Evolutionary conservation across 2,797 vertebrate species (phyloP).

Genomic region (Melanotaenia nigrans): DNA sequence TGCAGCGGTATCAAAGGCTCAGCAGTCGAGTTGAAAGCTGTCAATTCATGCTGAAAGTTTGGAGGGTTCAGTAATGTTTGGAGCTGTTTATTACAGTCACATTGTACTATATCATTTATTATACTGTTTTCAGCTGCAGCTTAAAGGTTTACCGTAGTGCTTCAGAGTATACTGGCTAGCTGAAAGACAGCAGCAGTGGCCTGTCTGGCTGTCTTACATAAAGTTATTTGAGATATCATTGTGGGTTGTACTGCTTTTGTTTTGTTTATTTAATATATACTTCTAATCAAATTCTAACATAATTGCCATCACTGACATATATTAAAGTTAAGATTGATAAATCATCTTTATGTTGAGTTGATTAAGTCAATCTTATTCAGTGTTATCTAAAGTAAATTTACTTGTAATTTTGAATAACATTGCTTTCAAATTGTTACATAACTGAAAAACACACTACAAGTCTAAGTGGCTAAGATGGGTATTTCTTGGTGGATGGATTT

Average conservation of each 20-base stretch:
- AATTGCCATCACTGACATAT: too few species aligned
- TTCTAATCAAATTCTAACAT: too few species aligned
- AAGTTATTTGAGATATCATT: neutral
- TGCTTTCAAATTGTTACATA: neutral
- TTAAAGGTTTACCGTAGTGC: neutral
- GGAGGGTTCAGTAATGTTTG: constrained; percentile 28
- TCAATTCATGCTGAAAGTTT: constrained; percentile 51
- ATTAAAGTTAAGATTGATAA: too few species aligned
- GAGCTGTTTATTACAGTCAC: constrained; percentile 49
- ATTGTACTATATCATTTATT: constrained; percentile 43
- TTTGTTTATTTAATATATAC: too few species aligned
- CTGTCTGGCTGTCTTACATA: constrained; percentile 29
- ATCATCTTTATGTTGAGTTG: neutral
- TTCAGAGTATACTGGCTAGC: constrained; percentile 46
- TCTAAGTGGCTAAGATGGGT: constrained; percentile 16
- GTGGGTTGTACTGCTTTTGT: neutral
- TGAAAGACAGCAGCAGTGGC: constrained; percentile 54
- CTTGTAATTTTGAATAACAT: neutral
- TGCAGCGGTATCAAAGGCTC: constrained; percentile 24
- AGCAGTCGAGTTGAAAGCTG: constrained; percentile 41
- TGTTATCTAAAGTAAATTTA: neutral
- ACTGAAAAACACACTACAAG: neutral
- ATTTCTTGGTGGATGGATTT: constrained; percentile 14
- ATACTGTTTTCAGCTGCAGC: constrained; percentile 30
- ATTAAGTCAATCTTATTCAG: neutral